Base-by-base conservation (phyloP, 2,113 vertebrate species). In the Tricholaema leucomelas region DNA sequence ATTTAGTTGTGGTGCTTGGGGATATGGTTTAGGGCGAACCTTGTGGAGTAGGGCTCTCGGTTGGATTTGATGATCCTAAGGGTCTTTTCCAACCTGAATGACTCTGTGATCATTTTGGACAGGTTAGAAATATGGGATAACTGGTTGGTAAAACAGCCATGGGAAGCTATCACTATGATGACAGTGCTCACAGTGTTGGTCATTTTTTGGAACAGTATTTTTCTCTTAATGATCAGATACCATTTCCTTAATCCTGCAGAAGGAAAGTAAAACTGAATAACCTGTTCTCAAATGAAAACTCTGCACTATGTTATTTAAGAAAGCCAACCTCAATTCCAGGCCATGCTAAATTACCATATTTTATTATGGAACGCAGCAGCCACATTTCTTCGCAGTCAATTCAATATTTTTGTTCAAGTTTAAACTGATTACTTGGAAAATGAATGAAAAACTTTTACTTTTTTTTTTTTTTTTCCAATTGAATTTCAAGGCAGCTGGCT, bases 381-480 rank as follows among this genome's bases (percentile, higher is more conserved):
- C 55, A 63, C n/a, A 80, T 87, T 94, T 95, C 72, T 89, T 71
- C 38, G 54, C 38, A 87, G 71, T 91, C 72, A 80, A 15, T 91
- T 94, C 88, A 96, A 96, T 94, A 95, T 96, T 95, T 95, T 94
- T 89, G 56, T 66, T 95, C 81, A 91, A 85, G 67, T 95, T 96
- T 91, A 92, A 95, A 95, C 25, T 89, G 75, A 87, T 93, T 95
- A 87, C 75, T 92, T 93, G 38, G 42, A 85, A 95, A 96, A 95
- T 91, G 67, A 96, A 87, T 91, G 42, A 42, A 92, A 92, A 92
- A 66, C 36, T 84, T 85, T 44, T 17, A 14, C 17, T 17, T 44
- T 7, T 44, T 91, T 73, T 85, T 42, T 93, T 85, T 91, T 73
- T 85, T 38, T 93, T 85, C 36, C 91, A 93, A 70, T 93, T 94